These are phyloP conservation scores for Eurystomus gularis DNA, from an alignment of 2,113 vertebrate genomes.

Conservation along the genomic window DNA sequence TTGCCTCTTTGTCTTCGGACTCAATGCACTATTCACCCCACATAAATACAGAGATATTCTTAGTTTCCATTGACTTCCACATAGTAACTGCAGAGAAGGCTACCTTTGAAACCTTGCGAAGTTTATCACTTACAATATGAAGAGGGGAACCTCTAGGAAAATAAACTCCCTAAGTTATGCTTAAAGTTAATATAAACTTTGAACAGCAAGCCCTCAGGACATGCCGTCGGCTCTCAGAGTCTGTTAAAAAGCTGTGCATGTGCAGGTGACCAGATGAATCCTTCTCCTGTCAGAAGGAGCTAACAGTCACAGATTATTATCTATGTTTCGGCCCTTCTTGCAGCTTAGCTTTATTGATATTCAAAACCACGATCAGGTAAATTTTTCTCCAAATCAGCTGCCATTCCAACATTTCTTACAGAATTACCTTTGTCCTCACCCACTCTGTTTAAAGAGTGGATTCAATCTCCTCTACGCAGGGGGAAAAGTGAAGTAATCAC, in stretches of 20 bases:
- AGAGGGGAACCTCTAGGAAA: neutral
- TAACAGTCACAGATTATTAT: neutral
- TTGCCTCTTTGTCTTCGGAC: constrained; percentile 45
- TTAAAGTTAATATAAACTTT: neutral
- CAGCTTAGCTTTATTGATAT: neutral
- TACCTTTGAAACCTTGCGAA: neutral
- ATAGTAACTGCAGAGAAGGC: neutral
- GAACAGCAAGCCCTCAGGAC: neutral
- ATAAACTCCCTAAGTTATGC: neutral
- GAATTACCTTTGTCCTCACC: neutral
- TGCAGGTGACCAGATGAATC: neutral
- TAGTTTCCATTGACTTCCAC: neutral
- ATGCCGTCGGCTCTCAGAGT: neutral
- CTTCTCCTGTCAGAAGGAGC: neutral
- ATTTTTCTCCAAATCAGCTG: neutral
- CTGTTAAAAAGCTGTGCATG: neutral
- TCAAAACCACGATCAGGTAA: neutral
- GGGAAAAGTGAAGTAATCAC: neutral
- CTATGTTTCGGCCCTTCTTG: neutral
- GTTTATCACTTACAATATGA: neutral
- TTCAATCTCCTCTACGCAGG: neutral
- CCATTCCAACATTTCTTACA: neutral
- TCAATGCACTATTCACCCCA: constrained; percentile 60
- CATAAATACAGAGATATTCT: neutral
- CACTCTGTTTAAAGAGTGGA: neutral